Evolutionary conservation across 2,888 invertebrate species (phyloP).

Genomic region (Trimorus sp.): DNA sequence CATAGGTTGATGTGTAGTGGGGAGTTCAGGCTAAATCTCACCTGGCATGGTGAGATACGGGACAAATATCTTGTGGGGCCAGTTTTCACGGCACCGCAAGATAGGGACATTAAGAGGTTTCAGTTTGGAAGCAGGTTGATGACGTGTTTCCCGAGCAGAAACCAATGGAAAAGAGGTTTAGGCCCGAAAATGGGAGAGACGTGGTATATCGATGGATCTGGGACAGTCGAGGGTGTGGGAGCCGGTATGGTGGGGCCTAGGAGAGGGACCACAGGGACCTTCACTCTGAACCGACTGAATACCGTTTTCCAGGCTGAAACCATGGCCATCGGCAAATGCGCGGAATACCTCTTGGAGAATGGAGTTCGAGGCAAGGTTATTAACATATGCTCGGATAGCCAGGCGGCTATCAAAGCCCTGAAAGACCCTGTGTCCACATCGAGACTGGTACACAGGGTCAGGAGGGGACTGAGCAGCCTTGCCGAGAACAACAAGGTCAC

Average conservation of each 20-base stretch:
- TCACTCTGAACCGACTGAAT: not conserved
- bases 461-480: not conserved
- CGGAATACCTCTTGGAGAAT: not conserved
- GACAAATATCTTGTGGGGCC: too few species aligned
- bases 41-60: too few species aligned
- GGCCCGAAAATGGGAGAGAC: not conserved
- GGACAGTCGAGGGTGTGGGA: not conserved
- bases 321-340: slow-evolving; percentile 3
- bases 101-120: too few species aligned
- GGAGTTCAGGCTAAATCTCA: too few species aligned
- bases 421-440: not conserved
- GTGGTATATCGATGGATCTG: slow-evolving; percentile 11
- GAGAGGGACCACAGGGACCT: not conserved
- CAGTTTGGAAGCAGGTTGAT: too few species aligned
- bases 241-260: not conserved
- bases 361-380: not conserved
- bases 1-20: too few species aligned
- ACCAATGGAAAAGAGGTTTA: too few species aligned
- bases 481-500: not conserved
- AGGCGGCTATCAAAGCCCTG: slow-evolving; percentile 4
- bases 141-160: too few species aligned
- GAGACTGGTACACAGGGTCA: not conserved
- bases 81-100: too few species aligned
- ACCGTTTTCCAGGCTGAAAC: slow-evolving; percentile 12
- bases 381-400: slow-evolving; percentile 14